Conservation (phyloP, 2,888 invertebrate species). For the Poecilus cupreus region DNA sequence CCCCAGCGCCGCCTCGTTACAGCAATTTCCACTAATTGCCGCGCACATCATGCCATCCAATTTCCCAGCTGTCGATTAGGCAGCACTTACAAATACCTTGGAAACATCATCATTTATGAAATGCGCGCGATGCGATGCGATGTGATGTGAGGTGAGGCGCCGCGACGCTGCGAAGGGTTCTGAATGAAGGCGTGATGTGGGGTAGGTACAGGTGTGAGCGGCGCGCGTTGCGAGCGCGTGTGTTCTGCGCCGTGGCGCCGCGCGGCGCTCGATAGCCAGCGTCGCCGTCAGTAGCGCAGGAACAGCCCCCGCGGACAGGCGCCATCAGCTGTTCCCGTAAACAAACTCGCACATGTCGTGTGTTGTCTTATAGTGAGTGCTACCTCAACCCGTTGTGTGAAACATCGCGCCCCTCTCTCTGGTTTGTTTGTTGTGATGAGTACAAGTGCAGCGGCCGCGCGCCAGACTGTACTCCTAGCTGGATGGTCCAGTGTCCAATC, state of each 20-base stretch:
- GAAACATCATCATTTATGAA: slow-evolving; percentile 37
- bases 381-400: neutral
- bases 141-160: too few relatives aligned
- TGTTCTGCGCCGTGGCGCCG: slow-evolving; percentile 66
- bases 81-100: neutral
- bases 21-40: slow-evolving; percentile 52
- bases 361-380: neutral
- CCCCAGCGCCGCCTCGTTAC: slow-evolving; percentile 15
- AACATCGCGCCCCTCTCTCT: too few relatives aligned
- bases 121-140: neutral
- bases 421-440: neutral
- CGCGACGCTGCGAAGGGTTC: neutral
- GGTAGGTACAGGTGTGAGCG: slow-evolving; percentile 17
- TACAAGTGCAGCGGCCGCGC: too few relatives aligned
- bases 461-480: too few relatives aligned
- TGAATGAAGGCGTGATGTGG: slow-evolving; percentile 21
- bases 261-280: slow-evolving; percentile 72
- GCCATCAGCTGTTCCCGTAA: slow-evolving; percentile 54
- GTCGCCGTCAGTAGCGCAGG: slow-evolving; percentile 70
- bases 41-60: slow-evolving; percentile 43
- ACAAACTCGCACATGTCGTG: slow-evolving; percentile 26
- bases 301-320: slow-evolving; percentile 50
- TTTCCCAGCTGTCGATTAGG: slow-evolving; percentile 46
- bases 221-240: slow-evolving; percentile 35
- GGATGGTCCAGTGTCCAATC: too few relatives aligned